phyloP scores from a whole-genome alignment of 1,140 invertebrate genomes.

The Apis cerana region DNA sequence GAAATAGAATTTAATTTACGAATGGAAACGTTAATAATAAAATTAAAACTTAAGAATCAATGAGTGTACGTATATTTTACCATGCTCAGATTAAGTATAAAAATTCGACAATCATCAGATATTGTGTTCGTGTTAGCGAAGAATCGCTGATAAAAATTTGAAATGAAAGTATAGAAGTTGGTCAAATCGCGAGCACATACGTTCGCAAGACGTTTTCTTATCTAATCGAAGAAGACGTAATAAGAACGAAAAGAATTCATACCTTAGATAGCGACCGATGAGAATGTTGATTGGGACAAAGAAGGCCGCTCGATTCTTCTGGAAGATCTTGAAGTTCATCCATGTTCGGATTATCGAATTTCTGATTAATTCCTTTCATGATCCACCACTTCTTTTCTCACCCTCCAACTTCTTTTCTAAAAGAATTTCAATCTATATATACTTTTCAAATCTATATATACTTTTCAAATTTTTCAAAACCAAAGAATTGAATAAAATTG shows the following conservation, averaged over 20 bases:
- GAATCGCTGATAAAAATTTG: neutral
- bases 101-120: too few species aligned
- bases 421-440: neutral
- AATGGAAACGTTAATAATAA: too few species aligned
- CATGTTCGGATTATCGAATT: neutral
- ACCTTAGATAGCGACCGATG: constrained; percentile 14
- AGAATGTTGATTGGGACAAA: neutral
- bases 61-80: too few species aligned
- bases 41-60: too few species aligned
- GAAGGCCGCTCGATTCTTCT: constrained; percentile 13
- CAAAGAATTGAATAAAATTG: neutral
- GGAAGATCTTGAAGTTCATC: too few species aligned
- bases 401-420: too few species aligned
- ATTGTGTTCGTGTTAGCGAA: too few species aligned
- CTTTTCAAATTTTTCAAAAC: neutral
- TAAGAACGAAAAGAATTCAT: constrained; percentile 17
- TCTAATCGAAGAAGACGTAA: constrained; percentile 19
- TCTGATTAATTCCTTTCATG: neutral
- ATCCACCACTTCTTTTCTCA: too few species aligned
- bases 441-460: too few species aligned
- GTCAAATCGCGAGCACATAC: too few species aligned
- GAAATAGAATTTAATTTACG: too few species aligned
- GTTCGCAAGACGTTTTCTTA: neutral
- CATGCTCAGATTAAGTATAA: too few species aligned
- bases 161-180: constrained; percentile 1